Percentiles rank a stretch among this genome's conserved stretches.
These are phyloP conservation scores for Pantala flavescens DNA, from an alignment of 1,140 invertebrate species.

Conservation along the genomic window DNA sequence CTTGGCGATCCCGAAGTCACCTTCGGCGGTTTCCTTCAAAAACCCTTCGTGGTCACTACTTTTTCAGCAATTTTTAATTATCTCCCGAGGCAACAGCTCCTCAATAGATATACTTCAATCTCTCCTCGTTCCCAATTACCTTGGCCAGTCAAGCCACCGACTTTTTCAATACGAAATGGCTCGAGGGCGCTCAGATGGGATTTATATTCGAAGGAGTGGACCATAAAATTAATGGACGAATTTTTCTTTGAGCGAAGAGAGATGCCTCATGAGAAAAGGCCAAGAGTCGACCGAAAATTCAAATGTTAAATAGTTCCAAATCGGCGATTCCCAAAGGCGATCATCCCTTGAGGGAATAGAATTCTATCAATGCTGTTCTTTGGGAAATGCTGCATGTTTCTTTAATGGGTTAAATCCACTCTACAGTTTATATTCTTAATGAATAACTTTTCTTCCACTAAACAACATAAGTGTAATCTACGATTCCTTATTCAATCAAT, in stretches of 20 bases:
- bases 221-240: neutral
- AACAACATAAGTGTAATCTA: too few relatives aligned
- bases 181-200: neutral
- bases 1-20: neutral
- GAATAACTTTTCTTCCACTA: too few relatives aligned
- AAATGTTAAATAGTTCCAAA: neutral
- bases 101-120: conserved; percentile 3
- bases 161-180: neutral
- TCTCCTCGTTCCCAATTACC: neutral
- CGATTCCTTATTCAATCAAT: too few relatives aligned
- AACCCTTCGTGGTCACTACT: neutral
- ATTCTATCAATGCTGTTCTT: too few relatives aligned
- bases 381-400: too few relatives aligned
- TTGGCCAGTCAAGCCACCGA: conserved; percentile 2
- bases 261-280: neutral
- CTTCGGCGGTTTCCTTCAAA: neutral
- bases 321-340: neutral
- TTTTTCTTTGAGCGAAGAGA: neutral
- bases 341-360: neutral
- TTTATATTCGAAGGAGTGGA: neutral
- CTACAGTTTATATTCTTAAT: too few relatives aligned
- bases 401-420: too few relatives aligned
- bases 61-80: conserved; percentile 1
- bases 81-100: neutral
- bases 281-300: neutral